phyloP scores from a whole-genome alignment of 1,140 invertebrate genomes.

The Palaemon carinicauda region DNA sequence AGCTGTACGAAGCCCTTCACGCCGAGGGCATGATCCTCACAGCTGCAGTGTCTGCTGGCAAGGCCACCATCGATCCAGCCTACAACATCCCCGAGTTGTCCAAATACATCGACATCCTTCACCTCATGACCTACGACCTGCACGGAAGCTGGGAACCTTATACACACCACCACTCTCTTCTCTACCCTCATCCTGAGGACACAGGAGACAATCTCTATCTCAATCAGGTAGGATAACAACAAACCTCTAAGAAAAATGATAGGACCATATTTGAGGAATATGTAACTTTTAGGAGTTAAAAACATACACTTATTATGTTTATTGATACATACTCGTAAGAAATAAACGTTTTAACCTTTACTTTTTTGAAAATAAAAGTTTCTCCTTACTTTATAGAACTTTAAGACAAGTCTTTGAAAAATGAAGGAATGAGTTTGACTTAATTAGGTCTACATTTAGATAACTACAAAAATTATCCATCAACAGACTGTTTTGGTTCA shows the following conservation, averaged over 20 bases:
- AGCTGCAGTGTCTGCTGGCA: conserved; percentile 72
- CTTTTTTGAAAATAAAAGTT: no score
- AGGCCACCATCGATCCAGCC: conserved; percentile 64
- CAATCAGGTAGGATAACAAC: conserved; percentile 62
- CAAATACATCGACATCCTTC: conserved; percentile 59
- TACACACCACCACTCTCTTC: conserved; percentile 65
- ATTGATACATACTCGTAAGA: no score
- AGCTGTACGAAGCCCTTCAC: conserved; percentile 77
- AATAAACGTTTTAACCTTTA: no score
- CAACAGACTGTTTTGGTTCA: no score
- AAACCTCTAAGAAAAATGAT: neutral
- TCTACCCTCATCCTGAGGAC: conserved; percentile 60
- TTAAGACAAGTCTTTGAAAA: no score
- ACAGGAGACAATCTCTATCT: conserved; percentile 60
- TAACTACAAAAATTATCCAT: no score
- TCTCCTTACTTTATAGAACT: no score
- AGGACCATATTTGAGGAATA: no score
- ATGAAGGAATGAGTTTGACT: no score
- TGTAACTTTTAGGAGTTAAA: no score
- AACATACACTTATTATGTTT: no score
- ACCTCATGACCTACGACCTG: conserved; percentile 67
- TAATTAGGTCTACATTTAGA: no score
- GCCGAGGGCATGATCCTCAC: conserved; percentile 72
- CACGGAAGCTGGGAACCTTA: conserved; percentile 63
- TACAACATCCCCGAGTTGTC: conserved; percentile 39